Base-by-base conservation (phyloP, 2,888 invertebrate genomes). In the Epirrhoe alternata region DNA sequence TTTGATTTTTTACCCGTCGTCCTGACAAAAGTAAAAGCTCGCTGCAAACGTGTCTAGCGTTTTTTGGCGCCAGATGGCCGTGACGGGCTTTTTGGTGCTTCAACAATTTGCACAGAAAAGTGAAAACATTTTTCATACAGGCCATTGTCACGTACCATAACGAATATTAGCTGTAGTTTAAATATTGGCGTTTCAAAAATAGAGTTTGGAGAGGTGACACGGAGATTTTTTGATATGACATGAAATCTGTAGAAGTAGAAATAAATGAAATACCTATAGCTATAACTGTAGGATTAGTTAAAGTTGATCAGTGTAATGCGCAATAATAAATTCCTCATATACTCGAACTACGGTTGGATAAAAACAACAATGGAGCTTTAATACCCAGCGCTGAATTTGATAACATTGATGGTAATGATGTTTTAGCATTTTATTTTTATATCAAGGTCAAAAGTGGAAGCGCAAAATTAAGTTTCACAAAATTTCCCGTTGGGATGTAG, bases 61-160 rank as follows among this genome's bases (percentile, higher is more conserved):
- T 82, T 83, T 73, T 72, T 61, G 79, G 80, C 80, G 78, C 76
- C 86, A 85, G 73, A 72, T 86, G 86, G 76, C 77, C 71, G 68
- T 78, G 85, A 67, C 63, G 59, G 62, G 31, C 31, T 52, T 53
- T 64, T 59, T 38, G 55, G 49, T 60, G 55, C 52, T 62, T 55
- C 66, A 61, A 68, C 59, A 68, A 57, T 69, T 65, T 56, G 65
- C 68, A 75, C 45, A 81, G 38, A 83, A 82, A 83, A 79, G 70
- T 72, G 73, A 74, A 78, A 77, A 76, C 74, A 77, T 81, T 81
- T 82, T 81, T 80, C 77, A 75, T 72, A 71, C 68, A 74, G 70
- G 74, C 71, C 69, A 74, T 75, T 77, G 80, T 80, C 82, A 82
- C 83, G 83, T 79, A 60, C 58, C 63, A 65, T 63, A 54, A 61